phyloP scores from a whole-genome alignment of 2,888 invertebrate genomes.

The Caenorhabditis angaria region DNA sequence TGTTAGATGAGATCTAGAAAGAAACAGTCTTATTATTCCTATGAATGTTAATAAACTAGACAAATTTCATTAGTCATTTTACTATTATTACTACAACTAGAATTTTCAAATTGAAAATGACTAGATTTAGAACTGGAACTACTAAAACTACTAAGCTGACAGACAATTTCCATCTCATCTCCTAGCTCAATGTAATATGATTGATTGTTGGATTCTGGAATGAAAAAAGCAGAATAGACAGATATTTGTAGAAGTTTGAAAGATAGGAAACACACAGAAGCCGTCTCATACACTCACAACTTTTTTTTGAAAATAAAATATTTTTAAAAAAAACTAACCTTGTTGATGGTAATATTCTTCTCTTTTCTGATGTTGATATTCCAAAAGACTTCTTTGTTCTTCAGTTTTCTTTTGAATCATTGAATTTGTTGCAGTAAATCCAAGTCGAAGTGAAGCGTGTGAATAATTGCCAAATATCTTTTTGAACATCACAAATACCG shows the following conservation, averaged over 20 bases:
- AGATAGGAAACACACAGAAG: background rate
- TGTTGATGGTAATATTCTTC: slow-evolving; percentile 24
- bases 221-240: background rate
- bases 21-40: too few species aligned
- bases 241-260: background rate
- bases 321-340: background rate
- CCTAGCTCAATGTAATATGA: slow-evolving; percentile 41
- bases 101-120: background rate
- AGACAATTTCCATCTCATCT: slow-evolving; percentile 45
- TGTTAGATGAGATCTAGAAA: slow-evolving; percentile 12
- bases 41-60: background rate
- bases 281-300: slow-evolving; percentile 12
- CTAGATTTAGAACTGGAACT: slow-evolving; percentile 6
- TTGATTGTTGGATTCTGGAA: slow-evolving; percentile 9
- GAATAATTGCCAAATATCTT: slow-evolving; percentile 45
- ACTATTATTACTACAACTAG: slow-evolving; percentile 5
- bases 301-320: slow-evolving; percentile 16
- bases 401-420: slow-evolving; percentile 3
- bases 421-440: background rate
- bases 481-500: slow-evolving; percentile 45
- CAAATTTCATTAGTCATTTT: background rate
- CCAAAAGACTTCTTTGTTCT: slow-evolving; percentile 1
- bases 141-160: slow-evolving; percentile 14
- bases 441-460: slow-evolving; percentile 39
- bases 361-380: slow-evolving; percentile 16